These are phyloP conservation scores for Mythimna impura DNA, from an alignment of 2,888 invertebrate species.

Conservation along the genomic window DNA sequence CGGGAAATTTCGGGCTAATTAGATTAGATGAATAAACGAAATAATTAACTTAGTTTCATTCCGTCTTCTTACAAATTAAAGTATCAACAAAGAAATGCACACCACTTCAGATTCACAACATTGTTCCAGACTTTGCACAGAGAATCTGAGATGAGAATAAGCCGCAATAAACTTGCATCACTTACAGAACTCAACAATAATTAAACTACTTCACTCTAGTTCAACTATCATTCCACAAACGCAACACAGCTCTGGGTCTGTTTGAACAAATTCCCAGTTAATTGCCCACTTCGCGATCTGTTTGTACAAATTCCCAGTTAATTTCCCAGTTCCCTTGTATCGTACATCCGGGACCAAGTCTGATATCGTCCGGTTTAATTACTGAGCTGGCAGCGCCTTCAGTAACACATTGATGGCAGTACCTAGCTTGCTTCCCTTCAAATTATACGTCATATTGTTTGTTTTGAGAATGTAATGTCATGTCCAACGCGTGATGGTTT, in stretches of 20 bases:
- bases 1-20: too few relatives aligned
- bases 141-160: conserved; percentile 23
- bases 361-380: conserved; percentile 75
- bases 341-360: conserved; percentile 62
- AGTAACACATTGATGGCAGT: conserved; percentile 60
- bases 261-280: conserved; percentile 42
- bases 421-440: conserved; percentile 45
- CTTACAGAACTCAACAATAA: conserved; percentile 29
- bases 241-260: conserved; percentile 32
- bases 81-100: background rate
- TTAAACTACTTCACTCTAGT: conserved; percentile 42
- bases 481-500: background rate
- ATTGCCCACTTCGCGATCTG: conserved; percentile 34
- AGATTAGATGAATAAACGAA: too few relatives aligned
- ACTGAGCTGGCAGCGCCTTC: conserved; percentile 63
- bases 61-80: background rate
- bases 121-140: conserved; percentile 1
- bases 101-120: conserved; percentile 5
- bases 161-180: conserved; percentile 17
- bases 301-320: conserved; percentile 54
- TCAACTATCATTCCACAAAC: conserved; percentile 34
- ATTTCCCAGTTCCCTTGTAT: conserved; percentile 52
- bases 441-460: conserved; percentile 52
- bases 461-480: conserved; percentile 5
- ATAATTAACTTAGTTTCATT: background rate